Conservation (phyloP, 2,888 invertebrate genomes). For the Erannis defoliaria region DNA sequence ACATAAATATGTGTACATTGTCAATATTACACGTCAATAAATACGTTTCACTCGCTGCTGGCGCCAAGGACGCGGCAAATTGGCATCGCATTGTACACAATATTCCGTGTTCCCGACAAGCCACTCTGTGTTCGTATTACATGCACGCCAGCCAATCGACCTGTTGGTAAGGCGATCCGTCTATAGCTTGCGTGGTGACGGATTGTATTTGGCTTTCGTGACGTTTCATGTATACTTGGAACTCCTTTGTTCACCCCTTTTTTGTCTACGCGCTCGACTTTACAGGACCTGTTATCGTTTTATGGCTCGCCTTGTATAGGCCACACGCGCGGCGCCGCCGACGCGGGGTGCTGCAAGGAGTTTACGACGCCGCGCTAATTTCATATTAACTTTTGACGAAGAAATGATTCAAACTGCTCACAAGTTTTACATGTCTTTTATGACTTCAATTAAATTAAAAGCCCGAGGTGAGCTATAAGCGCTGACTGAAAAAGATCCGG, state of each 20-base stretch:
- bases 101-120: constrained; percentile 34
- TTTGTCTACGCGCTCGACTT: constrained; percentile 55
- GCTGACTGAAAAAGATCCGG: constrained; percentile 45
- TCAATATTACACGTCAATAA: constrained; percentile 24
- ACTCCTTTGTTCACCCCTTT: constrained; percentile 50
- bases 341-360: constrained; percentile 22
- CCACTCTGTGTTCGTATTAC: constrained; percentile 71
- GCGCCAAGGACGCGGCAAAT: constrained; percentile 13
- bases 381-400: constrained; percentile 37
- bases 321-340: constrained; percentile 18
- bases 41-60: constrained; percentile 18
- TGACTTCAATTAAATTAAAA: constrained; percentile 49
- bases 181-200: constrained; percentile 59
- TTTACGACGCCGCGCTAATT: constrained; percentile 48
- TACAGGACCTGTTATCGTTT: constrained; percentile 62
- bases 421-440: constrained; percentile 39
- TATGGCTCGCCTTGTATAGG: constrained; percentile 63
- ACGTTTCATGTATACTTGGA: constrained; percentile 52
- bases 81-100: constrained; percentile 11
- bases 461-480: constrained; percentile 57
- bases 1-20: constrained; percentile 3
- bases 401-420: constrained; percentile 20
- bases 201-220: constrained; percentile 64
- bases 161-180: constrained; percentile 45
- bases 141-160: constrained; percentile 51